phyloP scores from a whole-genome alignment of 2,888 invertebrate species.

The Cosmia trapezina region DNA sequence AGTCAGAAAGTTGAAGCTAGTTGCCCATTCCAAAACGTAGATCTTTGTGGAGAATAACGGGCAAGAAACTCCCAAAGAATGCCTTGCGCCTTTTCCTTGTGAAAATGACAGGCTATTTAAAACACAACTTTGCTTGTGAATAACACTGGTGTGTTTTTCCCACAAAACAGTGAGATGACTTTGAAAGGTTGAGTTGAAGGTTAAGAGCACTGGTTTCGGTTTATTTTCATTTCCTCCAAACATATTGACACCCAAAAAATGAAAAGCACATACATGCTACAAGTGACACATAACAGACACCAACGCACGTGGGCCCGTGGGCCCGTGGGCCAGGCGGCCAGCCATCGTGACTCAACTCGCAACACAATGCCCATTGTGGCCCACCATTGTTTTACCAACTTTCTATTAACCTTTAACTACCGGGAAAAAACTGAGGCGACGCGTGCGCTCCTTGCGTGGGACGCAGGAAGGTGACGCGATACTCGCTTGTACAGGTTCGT shows the following conservation, averaged over 20 bases:
- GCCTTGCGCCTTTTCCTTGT: background rate
- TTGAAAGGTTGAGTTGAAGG: constrained; percentile 5
- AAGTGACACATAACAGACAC: constrained; percentile 56
- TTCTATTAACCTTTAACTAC: constrained; percentile 84
- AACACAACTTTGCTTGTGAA: background rate
- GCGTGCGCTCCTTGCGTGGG: constrained; percentile 60
- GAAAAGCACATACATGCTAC: constrained; percentile 23
- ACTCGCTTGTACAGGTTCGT: constrained; percentile 41
- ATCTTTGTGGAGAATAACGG: too few species aligned
- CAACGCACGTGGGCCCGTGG: constrained; percentile 49
- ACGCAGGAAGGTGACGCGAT: constrained; percentile 35
- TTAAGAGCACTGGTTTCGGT: constrained; percentile 12
- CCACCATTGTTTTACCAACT: constrained; percentile 81
- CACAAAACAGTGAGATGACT: background rate
- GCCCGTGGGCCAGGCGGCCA: background rate
- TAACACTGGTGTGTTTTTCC: background rate
- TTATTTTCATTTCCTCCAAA: constrained; percentile 22
- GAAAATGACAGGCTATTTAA: background rate
- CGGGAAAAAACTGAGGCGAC: constrained; percentile 72
- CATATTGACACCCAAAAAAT: constrained; percentile 34
- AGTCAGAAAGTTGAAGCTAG: too few species aligned
- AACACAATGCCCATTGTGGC: constrained; percentile 81
- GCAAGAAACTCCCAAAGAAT: too few species aligned
- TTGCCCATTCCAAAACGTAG: too few species aligned
- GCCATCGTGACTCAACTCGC: constrained; percentile 73